Evolutionary conservation across 2,888 invertebrate genomes (phyloP).

Genomic region (Nomada fabriciana): DNA sequence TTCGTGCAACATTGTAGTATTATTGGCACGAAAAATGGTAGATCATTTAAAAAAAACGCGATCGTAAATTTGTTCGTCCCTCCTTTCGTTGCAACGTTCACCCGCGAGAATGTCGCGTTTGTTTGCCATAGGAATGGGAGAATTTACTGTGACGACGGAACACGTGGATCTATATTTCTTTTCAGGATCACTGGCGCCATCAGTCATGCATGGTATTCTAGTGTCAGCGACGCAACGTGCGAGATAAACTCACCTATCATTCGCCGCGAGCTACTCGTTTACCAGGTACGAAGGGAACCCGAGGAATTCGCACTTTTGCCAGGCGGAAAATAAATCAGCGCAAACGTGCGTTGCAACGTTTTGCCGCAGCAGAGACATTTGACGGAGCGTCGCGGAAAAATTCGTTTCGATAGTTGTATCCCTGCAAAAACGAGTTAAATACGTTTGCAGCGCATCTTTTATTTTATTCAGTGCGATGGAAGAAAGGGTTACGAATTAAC

Average conservation of each 20-base stretch:
- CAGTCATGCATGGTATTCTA: conserved; percentile 51
- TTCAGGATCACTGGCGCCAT: conserved; percentile 46
- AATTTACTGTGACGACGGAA: conserved; percentile 35
- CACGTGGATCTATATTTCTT: conserved; percentile 41
- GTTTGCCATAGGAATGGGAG: conserved; percentile 32
- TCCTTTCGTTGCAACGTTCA: not conserved
- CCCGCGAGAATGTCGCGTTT: not conserved
- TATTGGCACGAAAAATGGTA: no score
- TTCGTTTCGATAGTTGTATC: conserved; percentile 1
- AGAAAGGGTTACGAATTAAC: not conserved
- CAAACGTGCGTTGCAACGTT: not conserved
- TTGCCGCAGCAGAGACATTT: not conserved
- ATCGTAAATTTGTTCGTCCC: not conserved
- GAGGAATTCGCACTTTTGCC: conserved; percentile 52
- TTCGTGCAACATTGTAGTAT: no score
- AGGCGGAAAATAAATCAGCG: conserved; percentile 41
- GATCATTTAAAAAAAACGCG: no score
- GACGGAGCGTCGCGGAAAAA: conserved; percentile 12
- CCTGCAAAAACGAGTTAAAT: not conserved
- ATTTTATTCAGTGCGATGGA: not conserved
- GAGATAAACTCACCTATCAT: conserved; percentile 57
- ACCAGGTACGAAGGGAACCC: conserved; percentile 33
- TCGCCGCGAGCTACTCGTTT: conserved; percentile 47
- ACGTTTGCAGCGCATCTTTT: not conserved
- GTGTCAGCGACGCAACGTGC: conserved; percentile 44